Conservation (phyloP, 2,888 invertebrate genomes). For the Dryadula phaetusa region DNA sequence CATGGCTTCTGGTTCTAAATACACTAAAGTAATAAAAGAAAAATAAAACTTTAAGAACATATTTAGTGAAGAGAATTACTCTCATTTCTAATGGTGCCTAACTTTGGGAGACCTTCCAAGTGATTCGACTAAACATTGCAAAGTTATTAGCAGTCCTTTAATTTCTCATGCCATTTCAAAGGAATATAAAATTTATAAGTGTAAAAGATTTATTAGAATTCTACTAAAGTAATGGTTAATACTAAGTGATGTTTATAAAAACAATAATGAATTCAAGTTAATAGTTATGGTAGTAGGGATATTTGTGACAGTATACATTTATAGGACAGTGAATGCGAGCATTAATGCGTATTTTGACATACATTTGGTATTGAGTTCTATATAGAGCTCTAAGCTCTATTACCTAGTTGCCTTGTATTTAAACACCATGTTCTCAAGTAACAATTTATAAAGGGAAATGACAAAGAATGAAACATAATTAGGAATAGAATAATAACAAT, state of each 20-base stretch:
- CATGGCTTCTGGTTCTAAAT: conserved; percentile 10
- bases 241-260: not conserved
- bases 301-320: too few species aligned
- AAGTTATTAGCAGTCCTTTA: conserved; percentile 45
- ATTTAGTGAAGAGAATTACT: conserved; percentile 29
- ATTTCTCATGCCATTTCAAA: conserved; percentile 24
- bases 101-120: conserved; percentile 31
- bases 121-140: conserved; percentile 34
- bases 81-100: conserved; percentile 23
- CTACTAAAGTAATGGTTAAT: not conserved
- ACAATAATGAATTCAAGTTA: too few species aligned
- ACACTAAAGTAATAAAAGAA: conserved; percentile 18
- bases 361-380: too few species aligned
- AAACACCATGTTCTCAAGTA: too few species aligned
- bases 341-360: too few species aligned
- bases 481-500: too few species aligned
- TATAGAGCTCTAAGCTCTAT: too few species aligned
- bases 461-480: too few species aligned
- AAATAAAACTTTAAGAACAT: conserved; percentile 28
- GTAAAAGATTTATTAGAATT: not conserved
- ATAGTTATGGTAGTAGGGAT: too few species aligned
- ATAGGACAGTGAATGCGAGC: too few species aligned
- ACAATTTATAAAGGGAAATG: too few species aligned
- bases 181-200: conserved; percentile 18
- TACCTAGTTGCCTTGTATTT: too few species aligned